Evolutionary conservation across 2,888 invertebrate species (phyloP).

Genomic region (Tachina fera): DNA sequence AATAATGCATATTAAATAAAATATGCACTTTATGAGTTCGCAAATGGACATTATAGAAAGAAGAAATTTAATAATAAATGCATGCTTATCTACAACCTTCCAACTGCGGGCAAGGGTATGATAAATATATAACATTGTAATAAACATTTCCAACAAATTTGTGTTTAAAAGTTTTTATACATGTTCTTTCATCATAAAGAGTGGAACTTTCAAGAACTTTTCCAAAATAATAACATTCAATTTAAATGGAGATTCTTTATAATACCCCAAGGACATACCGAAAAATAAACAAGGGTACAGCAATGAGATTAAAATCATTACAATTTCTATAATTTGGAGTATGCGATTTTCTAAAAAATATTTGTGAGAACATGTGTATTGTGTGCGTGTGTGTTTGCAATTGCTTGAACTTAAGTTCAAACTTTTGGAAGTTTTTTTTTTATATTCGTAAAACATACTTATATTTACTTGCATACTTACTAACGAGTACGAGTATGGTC

Average conservation of each 20-base stretch:
- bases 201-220: background rate
- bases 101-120: background rate
- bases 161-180: background rate
- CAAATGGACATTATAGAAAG: too few relatives aligned
- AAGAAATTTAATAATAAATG: too few relatives aligned
- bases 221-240: background rate
- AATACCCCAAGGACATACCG: slow-evolving; percentile 12
- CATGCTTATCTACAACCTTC: too few relatives aligned
- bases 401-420: too few relatives aligned
- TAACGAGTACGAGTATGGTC: background rate
- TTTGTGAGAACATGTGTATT: background rate
- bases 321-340: background rate
- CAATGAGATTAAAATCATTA: background rate
- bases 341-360: background rate
- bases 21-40: too few relatives aligned
- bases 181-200: background rate
- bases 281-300: slow-evolving; percentile 20
- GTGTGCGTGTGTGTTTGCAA: background rate
- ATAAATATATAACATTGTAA: background rate
- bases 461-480: too few relatives aligned
- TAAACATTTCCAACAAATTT: background rate
- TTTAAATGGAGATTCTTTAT: slow-evolving; percentile 13
- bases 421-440: slow-evolving; percentile 12
- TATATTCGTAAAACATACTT: slow-evolving; percentile 1
- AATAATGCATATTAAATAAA: too few relatives aligned